Base-by-base conservation (phyloP, 37 sponge, comb jelly and placozoan species). In the Aplysina aerophoba region DNA sequence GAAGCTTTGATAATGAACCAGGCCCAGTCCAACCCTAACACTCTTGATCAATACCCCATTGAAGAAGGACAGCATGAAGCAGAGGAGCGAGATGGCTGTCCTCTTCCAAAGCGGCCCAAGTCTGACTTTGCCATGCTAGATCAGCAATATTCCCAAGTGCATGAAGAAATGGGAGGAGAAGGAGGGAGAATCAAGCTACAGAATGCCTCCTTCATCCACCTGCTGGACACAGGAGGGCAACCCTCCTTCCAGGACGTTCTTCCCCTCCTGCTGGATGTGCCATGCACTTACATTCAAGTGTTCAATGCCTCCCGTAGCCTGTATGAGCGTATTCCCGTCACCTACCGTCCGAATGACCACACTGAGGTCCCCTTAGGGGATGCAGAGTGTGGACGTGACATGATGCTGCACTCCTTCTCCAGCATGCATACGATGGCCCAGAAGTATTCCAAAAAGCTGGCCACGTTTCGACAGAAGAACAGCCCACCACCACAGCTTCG, bases 221-320 rank as follows among this genome's bases (percentile, higher is more conserved):
- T 75, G 44, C n/a, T 75, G 5, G 78, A 75, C 37, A 36, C 78
- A 8, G 78, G 78, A 11, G 78, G 78, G 11, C 78, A 75, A 41
- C 78, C 78, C 11, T 2, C 3, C n/a, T 75, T 75, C 12, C 78
- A 75, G 24, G 78, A 75, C 41, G 78, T 50, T 16, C 15, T 75
- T 53, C 53, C 78, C 37, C 54, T 75, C 13, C 50, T 75, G 53
- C 4, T 75, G 54, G 54, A 40, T 54, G 20, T 75, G 6, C 78
- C 78, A 31, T 40, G 25, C 54, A 75, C 78, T 22, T 75, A 41
- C 53, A 16, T 75, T 5, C 21, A 41, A 2, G 78, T 75, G 6
- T 75, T 75, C 25, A 41, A 75, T 75, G 78, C 78, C 4, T 37
- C 78, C 44, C 22, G 6, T 3, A 54, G 41, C 37, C 37, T 75